These are phyloP conservation scores for Drosophila koepferae DNA, from an alignment of 2,888 invertebrate species.

Conservation along the genomic window DNA sequence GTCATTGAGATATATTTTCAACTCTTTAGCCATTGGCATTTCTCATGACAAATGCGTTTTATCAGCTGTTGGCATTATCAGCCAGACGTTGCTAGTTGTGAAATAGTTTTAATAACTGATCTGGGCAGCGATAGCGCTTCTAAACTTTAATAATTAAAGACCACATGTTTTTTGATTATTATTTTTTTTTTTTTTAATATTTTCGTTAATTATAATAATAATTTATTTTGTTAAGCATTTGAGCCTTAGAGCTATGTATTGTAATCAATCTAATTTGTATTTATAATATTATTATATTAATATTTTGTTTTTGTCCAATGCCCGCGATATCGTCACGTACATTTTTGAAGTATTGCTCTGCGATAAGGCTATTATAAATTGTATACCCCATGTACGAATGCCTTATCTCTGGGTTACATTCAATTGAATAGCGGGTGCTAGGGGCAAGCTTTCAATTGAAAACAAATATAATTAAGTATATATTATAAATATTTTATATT, in stretches of 20 bases:
- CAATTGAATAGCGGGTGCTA: not conserved
- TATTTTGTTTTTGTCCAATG: slow-evolving; percentile 2
- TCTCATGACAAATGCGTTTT: not conserved
- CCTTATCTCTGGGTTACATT: slow-evolving; percentile 17
- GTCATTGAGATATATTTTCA: slow-evolving; percentile 10
- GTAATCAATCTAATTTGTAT: not conserved
- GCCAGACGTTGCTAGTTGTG: slow-evolving; percentile 18
- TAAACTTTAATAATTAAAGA: slow-evolving; percentile 1
- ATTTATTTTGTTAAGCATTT: not conserved
- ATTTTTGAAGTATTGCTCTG: not conserved
- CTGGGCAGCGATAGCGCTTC: not conserved
- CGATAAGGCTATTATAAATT: slow-evolving; percentile 30
- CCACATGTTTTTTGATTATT: not conserved
- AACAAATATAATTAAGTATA: not conserved
- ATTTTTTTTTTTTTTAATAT: too few species aligned
- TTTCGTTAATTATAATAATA: not conserved
- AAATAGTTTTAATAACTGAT: slow-evolving; percentile 16
- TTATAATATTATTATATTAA: slow-evolving; percentile 1
- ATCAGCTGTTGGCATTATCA: slow-evolving; percentile 15
- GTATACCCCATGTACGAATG: slow-evolving; percentile 6
- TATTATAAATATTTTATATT: not conserved
- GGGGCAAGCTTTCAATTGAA: not conserved
- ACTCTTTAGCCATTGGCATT: not conserved
- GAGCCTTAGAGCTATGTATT: not conserved
- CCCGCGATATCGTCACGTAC: slow-evolving; percentile 26